Evolutionary conservation across 53 echinoderm and acorn worm genomes (phyloP), one percentile per base, ranked within the genome.

Genomic region (Apostichopus leukothele): DNA sequence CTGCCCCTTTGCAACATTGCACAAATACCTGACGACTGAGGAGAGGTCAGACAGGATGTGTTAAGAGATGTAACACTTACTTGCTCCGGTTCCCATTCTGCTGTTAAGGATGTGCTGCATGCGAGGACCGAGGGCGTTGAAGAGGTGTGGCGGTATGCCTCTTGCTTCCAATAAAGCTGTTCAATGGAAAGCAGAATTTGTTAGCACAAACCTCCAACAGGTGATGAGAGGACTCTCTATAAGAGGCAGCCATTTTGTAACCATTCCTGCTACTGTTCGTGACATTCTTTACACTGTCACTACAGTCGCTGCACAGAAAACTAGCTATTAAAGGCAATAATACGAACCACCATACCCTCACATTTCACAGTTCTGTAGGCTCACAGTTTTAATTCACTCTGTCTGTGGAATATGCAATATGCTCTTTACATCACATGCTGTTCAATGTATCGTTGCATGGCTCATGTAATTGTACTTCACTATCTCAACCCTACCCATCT

Each of bases 21-120:
- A 39, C 39, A 39, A 39, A 57, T 57, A 57, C 57, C 10, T 57
- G 1, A 57, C 57, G 57, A 57, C 57, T 9, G 57, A 57, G 7
- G 10, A 10, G 7, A 57, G 9, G 57, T 57, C 10, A 57, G 57
- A 57, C 57, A 57, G 1, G 57, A 57, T 10, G n/a, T 55, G 16
- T 18, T 18, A 60, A 12, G 14, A 25, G 7, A 78, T 19, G n/a
- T 16, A 23, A 13, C 7, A 92, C 96, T 96, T 90, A 96, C 99
- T 99, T 89, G 96, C 93, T 89, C 99, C 99, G 60, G 93, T 93
- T 67, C 99, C 95, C 99, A 98, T 99, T 80, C 99, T 94, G 93
- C 99, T 92, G 86, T 99, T 94, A 67, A 99, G 91, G 53, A 99
- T 91, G 80, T 99, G 99, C 79, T 99, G 99, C 99, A 99, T 99